Percentiles rank a stretch among this genome's conserved stretches.
These are phyloP conservation scores for Bombyx mandarina DNA, from an alignment of 1,140 invertebrate genomes.

Conservation along the genomic window DNA sequence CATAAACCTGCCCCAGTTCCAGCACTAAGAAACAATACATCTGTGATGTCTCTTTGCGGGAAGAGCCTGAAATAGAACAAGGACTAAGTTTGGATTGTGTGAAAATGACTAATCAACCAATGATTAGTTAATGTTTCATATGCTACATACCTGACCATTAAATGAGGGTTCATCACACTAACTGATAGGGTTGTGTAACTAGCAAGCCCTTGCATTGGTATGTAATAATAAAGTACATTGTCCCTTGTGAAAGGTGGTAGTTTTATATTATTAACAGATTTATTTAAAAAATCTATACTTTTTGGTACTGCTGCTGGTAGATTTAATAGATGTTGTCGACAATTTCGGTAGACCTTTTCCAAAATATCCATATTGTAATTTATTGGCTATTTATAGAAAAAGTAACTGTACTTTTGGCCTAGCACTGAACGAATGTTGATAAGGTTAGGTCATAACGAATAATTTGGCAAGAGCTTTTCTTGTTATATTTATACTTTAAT, in stretches of 20 bases:
- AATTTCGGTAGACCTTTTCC: conserved; percentile 43
- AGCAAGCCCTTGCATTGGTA: conserved; percentile 62
- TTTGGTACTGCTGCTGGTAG: conserved; percentile 40
- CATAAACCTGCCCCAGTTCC: conserved; percentile 61
- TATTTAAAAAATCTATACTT: conserved; percentile 49
- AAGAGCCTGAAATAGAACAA: conserved; percentile 50
- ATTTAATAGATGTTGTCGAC: conserved; percentile 33
- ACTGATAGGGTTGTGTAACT: conserved; percentile 67
- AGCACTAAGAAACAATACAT: conserved; percentile 57
- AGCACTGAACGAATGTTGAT: conserved; percentile 11
- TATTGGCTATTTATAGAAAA: conserved; percentile 6
- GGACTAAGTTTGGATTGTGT: neutral
- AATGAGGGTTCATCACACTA: conserved; percentile 66
- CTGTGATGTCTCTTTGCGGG: conserved; percentile 61
- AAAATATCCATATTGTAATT: conserved; percentile 50
- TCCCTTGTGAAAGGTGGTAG: conserved; percentile 59
- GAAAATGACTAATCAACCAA: neutral
- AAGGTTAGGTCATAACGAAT: conserved; percentile 48
- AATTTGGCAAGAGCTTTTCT: conserved; percentile 45
- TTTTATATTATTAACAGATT: conserved; percentile 50
- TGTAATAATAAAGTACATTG: conserved; percentile 66
- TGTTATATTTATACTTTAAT: conserved; percentile 29
- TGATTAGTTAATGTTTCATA: conserved; percentile 2
- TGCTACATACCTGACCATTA: conserved; percentile 56
- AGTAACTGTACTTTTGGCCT: conserved; percentile 18